Evolutionary conservation across 2,888 invertebrate species (phyloP).

Genomic region (Drosophila nigricruria): DNA sequence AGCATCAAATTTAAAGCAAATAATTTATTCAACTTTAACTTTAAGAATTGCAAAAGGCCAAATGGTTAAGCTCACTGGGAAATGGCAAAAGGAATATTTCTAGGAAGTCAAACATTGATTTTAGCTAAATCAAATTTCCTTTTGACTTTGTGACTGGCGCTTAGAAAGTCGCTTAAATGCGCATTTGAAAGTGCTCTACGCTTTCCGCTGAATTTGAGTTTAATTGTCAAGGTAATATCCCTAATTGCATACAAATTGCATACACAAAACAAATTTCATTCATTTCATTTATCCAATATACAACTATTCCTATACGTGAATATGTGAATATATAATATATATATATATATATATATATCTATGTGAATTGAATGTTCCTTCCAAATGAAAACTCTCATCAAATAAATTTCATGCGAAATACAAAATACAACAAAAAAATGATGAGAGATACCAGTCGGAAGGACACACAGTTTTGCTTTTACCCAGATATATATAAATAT

Average conservation of each 20-base stretch:
- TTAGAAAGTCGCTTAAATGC: neutral
- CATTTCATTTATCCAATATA: neutral
- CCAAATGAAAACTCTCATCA: neutral
- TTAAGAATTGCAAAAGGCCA: neutral
- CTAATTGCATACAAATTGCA: conserved; percentile 3
- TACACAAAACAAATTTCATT: neutral
- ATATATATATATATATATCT: neutral
- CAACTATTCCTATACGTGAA: neutral
- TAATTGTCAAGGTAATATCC: neutral
- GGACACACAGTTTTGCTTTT: neutral
- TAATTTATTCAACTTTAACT: neutral
- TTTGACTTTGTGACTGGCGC: neutral
- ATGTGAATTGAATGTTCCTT: neutral
- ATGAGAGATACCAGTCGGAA: neutral
- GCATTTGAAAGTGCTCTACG: neutral
- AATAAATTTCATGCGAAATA: neutral
- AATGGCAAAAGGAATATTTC: neutral
- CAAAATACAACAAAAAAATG: neutral
- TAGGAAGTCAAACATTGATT: conserved; percentile 2
- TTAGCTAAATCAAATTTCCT: conserved; percentile 3
- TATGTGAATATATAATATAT: neutral
- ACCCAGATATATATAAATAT: neutral
- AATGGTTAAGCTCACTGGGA: neutral
- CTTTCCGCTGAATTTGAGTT: neutral
- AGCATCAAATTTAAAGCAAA: neutral